These are phyloP conservation scores for Oscheius sp. DNA, from an alignment of 1,140 invertebrate genomes.

Conservation along the genomic window DNA sequence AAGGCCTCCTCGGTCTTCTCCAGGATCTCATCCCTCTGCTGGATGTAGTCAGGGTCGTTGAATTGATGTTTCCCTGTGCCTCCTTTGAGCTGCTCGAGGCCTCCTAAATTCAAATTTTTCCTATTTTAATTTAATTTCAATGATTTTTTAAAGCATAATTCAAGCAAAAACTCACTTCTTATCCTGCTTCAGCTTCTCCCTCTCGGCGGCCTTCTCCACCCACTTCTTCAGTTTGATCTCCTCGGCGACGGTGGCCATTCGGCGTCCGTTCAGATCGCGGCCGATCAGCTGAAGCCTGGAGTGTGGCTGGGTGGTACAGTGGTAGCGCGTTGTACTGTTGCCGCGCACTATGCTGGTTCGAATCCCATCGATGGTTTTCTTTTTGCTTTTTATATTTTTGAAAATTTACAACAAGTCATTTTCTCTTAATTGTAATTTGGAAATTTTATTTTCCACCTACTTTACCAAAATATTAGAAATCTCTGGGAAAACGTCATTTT, in stretches of 20 bases:
- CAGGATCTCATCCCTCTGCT: constrained; percentile 35
- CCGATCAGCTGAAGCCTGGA: constrained; percentile 90
- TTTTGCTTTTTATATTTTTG: too few species aligned
- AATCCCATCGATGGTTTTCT: too few species aligned
- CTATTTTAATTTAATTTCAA: constrained; percentile 14
- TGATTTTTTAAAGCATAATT: neutral
- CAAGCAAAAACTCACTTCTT: constrained; percentile 6
- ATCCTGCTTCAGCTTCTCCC: constrained; percentile 33
- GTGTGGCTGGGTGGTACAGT: too few species aligned
- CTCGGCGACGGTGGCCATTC: constrained; percentile 91
- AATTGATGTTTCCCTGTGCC: constrained; percentile 40
- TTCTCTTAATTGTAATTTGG: too few species aligned
- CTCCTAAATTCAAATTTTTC: constrained; percentile 33
- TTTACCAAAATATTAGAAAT: too few species aligned
- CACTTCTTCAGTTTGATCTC: constrained; percentile 70
- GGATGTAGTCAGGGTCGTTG: constrained; percentile 34
- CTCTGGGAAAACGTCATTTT: too few species aligned
- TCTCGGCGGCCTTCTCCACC: constrained; percentile 32
- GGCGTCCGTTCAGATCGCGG: constrained; percentile 84
- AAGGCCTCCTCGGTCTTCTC: constrained; percentile 44
- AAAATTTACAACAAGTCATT: too few species aligned
- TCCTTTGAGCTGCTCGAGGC: constrained; percentile 32
- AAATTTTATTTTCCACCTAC: too few species aligned
- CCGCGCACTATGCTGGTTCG: too few species aligned
- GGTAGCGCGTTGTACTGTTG: too few species aligned